Base-by-base conservation (phyloP, 2,888 invertebrate genomes). In the Galeruca laticollis region DNA sequence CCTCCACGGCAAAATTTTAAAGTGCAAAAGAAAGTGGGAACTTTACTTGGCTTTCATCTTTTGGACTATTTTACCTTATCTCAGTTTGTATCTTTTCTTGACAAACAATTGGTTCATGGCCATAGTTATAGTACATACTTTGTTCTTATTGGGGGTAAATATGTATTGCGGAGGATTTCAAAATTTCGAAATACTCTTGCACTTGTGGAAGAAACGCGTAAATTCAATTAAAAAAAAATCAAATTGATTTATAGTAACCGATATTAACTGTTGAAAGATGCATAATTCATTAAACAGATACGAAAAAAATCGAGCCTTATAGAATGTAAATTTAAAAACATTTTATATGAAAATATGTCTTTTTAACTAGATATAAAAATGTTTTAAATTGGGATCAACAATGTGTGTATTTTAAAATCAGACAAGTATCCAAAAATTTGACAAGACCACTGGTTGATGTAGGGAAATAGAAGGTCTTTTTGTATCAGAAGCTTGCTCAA, bases 31-130 rank as follows among this genome's bases (percentile, higher is more conserved):
- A 63, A 77, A 77, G 20, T 81, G 85, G 72, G 86, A 88, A 33
- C 80, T 89, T 26, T 85, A 86, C 72, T 80, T 87, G 54, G 91
- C 90, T 2, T 87, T 92, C 52, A 76, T 89, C 21, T 91, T 92
- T 80, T 93, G 93, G 93, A 90, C 90, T 11, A 26, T 87, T 6
- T 81, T 92, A 70, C 88, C 90, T 67, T 75, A 87, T 31, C 67
- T 88, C 26, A 87, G 88, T 65, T 77, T 86, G 1, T 88, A 87
- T 65, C 82, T 84, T 13, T 79, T 90, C 20, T 79, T 87, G 2
- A 82, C 82, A 11, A 87, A 84, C 70, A 77, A 82, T n/a, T 60
- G 87, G 33, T 89, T 89, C 73, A 87, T 87, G 75, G 87, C 87
- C 77, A 87, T 90, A 86, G 88, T 90, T 26, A 72, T 89, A 13